phyloP scores from a whole-genome alignment of 2,113 vertebrate genomes.

The Dascyllus trimaculatus region DNA sequence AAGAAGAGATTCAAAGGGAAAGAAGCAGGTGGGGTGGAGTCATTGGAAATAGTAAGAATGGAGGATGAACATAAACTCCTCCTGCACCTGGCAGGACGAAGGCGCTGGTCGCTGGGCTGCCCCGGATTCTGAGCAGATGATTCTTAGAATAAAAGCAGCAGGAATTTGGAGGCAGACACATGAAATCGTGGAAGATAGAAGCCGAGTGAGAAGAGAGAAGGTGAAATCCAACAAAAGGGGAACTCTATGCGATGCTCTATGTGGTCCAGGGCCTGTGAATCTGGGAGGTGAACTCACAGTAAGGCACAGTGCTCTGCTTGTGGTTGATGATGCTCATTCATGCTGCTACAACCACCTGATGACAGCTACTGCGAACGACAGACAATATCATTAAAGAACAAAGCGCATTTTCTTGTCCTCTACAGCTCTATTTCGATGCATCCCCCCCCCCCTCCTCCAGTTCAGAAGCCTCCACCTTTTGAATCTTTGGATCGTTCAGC shows the following conservation, averaged over 20 bases:
- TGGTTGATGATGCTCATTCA: slow-evolving; percentile 73
- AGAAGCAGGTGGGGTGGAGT: neutral
- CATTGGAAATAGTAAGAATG: neutral
- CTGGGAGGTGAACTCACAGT: slow-evolving; percentile 77
- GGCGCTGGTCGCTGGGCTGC: neutral
- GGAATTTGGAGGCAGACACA: neutral
- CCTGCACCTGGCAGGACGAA: slow-evolving; percentile 39
- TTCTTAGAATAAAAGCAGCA: slow-evolving; percentile 22
- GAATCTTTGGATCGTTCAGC: slow-evolving; percentile 68
- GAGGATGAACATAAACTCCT: neutral
- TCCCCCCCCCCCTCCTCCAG: neutral
- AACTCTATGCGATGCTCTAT: slow-evolving; percentile 5
- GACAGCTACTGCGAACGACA: slow-evolving; percentile 43
- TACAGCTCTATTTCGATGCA: neutral
- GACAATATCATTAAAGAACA: slow-evolving; percentile 41
- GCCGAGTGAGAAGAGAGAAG: slow-evolving; percentile 11
- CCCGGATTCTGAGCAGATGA: neutral
- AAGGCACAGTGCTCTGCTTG: slow-evolving; percentile 85
- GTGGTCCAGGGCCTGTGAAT: slow-evolving; percentile 70
- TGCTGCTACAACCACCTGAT: slow-evolving; percentile 68
- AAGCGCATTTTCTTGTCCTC: slow-evolving; percentile 56
- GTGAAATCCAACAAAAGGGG: neutral
- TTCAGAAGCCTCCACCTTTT: slow-evolving; percentile 4
- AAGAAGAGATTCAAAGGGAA: neutral
- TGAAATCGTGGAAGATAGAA: neutral